A percentile compares a stretch with the other conserved stretches of the same genome.
Evolutionary conservation across 35 echinoderm and acorn worm species (phyloP).

Genomic region (Apostichopus japonicus): DNA sequence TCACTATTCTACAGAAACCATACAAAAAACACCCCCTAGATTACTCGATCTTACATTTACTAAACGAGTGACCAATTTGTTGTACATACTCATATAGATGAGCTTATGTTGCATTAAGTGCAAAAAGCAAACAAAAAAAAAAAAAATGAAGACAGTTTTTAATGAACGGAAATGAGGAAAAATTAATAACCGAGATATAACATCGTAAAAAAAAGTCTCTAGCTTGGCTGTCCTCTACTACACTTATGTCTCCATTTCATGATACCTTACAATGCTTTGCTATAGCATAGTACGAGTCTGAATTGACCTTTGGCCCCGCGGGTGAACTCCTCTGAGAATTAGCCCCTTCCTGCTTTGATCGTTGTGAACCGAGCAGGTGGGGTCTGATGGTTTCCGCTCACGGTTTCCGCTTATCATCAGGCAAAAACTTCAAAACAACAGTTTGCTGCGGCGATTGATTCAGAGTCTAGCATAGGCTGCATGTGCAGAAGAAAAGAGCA

Average conservation of each 20-base stretch:
- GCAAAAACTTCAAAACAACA: slow-evolving; percentile 31
- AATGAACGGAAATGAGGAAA: slow-evolving; percentile 27
- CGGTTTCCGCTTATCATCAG: slow-evolving; percentile 25
- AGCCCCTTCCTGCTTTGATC: slow-evolving; percentile 53
- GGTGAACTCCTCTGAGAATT: slow-evolving; percentile 53
- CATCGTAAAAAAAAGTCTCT: neutral
- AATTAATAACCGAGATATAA: slow-evolving; percentile 47
- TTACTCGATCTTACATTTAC: too few relatives aligned
- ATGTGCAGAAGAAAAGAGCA: too few relatives aligned
- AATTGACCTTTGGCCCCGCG: slow-evolving; percentile 36
- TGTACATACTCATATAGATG: too few relatives aligned
- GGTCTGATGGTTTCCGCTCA: slow-evolving; percentile 46
- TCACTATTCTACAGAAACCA: too few relatives aligned
- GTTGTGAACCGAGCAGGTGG: slow-evolving; percentile 40
- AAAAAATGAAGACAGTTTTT: neutral
- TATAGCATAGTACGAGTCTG: slow-evolving; percentile 2
- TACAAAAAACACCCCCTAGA: too few relatives aligned
- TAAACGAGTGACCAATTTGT: too few relatives aligned
- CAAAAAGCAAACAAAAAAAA: too few relatives aligned
- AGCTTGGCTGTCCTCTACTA: too few relatives aligned
- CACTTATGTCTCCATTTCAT: too few relatives aligned
- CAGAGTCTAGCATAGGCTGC: too few relatives aligned
- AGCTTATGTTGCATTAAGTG: too few relatives aligned
- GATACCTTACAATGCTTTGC: too few relatives aligned
- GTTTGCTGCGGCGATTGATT: neutral